Evolutionary conservation across 2,797 vertebrate species (phyloP).

Genomic region (Lagodon rhomboides): DNA sequence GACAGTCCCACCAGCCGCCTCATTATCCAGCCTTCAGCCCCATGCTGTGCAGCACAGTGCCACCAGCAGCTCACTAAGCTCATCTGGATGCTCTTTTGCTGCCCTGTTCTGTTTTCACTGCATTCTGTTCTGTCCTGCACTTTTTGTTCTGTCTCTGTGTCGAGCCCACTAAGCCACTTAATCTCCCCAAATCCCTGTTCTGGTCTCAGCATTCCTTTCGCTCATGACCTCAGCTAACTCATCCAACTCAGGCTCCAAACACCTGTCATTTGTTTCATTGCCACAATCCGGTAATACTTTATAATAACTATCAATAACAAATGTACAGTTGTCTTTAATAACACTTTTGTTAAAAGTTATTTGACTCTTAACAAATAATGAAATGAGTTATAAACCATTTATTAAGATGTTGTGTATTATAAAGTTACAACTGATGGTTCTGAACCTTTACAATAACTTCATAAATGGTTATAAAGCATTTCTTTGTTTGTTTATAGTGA

Average conservation of each 20-base stretch:
- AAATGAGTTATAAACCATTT: too few species aligned
- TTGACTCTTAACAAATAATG: too few species aligned
- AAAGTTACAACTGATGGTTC: too few species aligned
- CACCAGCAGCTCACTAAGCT: slow-evolving; percentile 2
- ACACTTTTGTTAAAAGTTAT: too few species aligned
- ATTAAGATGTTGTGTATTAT: too few species aligned
- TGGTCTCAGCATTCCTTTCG: slow-evolving; percentile 30
- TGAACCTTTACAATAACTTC: too few species aligned
- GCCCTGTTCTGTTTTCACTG: slow-evolving; percentile 29
- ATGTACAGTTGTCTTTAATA: background rate
- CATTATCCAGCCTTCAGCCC: slow-evolving; percentile 10
- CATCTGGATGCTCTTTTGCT: slow-evolving; percentile 10
- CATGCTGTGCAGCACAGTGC: background rate
- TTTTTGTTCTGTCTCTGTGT: slow-evolving; percentile 42
- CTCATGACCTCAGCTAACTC: background rate
- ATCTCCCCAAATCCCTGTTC: slow-evolving; percentile 53
- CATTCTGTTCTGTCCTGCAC: slow-evolving; percentile 31
- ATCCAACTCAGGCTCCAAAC: background rate
- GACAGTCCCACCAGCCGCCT: background rate
- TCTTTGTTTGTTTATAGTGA: too few species aligned
- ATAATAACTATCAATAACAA: background rate
- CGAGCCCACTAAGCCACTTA: slow-evolving; percentile 40
- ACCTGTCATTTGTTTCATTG: background rate
- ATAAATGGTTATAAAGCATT: too few species aligned
- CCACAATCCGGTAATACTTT: background rate